Base-by-base conservation (phyloP, 1,140 invertebrate species). In the Psilanteris sp. region DNA sequence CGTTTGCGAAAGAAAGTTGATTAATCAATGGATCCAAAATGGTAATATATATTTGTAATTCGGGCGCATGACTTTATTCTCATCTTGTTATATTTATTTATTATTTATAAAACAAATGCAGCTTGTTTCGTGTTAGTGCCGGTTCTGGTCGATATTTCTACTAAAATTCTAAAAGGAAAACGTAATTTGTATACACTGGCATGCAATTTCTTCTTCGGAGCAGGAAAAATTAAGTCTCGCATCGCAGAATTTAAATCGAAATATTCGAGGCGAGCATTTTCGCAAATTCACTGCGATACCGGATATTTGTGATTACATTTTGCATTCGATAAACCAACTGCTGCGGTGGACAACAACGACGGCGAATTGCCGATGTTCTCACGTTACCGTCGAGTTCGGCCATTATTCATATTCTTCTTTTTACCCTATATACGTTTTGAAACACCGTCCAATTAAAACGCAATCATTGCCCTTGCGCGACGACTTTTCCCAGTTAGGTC, bases 381-480 rank as follows among this genome's bases (percentile, higher is more conserved):
- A 7, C 11, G 7, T 41, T 22, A 24, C 29, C n/a, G 50, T 48
- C 37, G 36, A 14, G 6, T 26, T 15, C n/a, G 3, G 11, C n/a
- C 8, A 36, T 29, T 59, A 3, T 59, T 59, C 57, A 10, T 1
- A 13, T 9, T 15, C 11, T 18, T 39, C 41, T 54, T 55, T 43
- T 15, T 4, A 14, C 27, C 32, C 27, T n/a, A n/a, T n/a, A n/a
- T 15, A 22, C 50, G 27, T 22, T 48, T 71, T 39, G 15, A 72
- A 55, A 31, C 32, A 41, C 18, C 16, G 32, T 55, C 32, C 50
- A 64, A 73, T 64, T 57, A 64, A 64, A 62, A 32, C 57, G 39
- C 57, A 62, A 72, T 72, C 68, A 26, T 24, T 48, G 32, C 18
- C 29, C 18, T 48, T 48, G 39, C 32, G 48, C 31, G 13, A 27